Percentiles rank a stretch among this genome's conserved stretches.
phyloP scores from a whole-genome alignment of 1,140 invertebrate genomes.

The Drosophila nikananu region DNA sequence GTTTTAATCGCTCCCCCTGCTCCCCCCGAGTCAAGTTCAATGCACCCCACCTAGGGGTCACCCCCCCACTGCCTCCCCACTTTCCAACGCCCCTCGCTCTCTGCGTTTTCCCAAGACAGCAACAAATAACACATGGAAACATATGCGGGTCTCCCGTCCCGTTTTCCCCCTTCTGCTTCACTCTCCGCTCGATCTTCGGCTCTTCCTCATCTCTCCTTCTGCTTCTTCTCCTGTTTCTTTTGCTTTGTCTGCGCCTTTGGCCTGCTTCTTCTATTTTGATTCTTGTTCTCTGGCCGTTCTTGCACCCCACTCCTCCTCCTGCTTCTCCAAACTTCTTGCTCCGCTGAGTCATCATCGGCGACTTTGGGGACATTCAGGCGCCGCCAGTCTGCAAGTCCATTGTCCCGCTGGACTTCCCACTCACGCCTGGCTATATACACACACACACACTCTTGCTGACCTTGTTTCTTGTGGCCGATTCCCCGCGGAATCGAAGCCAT shows the following conservation, averaged over 20 bases:
- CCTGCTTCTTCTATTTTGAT: constrained; percentile 74
- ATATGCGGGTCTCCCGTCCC: constrained; percentile 36
- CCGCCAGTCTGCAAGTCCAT: constrained; percentile 26
- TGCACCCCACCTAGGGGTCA: constrained; percentile 45
- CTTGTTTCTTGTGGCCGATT: constrained; percentile 17
- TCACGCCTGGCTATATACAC: constrained; percentile 8
- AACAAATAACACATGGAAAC: constrained; percentile 42
- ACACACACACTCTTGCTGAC: constrained; percentile 13
- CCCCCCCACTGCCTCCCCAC: constrained; percentile 27
- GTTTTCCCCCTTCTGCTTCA: constrained; percentile 16
- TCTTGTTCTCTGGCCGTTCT: constrained; percentile 52
- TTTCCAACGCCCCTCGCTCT: not conserved
- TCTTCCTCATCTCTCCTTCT: constrained; percentile 27
- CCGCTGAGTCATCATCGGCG: constrained; percentile 69
- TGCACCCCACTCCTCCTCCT: not conserved
- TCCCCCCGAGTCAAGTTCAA: constrained; percentile 34
- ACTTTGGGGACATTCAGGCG: constrained; percentile 43
- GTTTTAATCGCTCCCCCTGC: constrained; percentile 19
- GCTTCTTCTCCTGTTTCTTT: constrained; percentile 13
- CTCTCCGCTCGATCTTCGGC: constrained; percentile 20
- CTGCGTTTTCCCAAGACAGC: constrained; percentile 35
- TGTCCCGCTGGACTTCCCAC: constrained; percentile 18
- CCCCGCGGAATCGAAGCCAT: constrained; percentile 8
- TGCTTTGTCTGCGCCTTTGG: constrained; percentile 20
- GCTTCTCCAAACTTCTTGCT: not conserved